These are phyloP conservation scores for Falco novaeseelandiae DNA, from an alignment of 2,797 vertebrate species.

Conservation along the genomic window DNA sequence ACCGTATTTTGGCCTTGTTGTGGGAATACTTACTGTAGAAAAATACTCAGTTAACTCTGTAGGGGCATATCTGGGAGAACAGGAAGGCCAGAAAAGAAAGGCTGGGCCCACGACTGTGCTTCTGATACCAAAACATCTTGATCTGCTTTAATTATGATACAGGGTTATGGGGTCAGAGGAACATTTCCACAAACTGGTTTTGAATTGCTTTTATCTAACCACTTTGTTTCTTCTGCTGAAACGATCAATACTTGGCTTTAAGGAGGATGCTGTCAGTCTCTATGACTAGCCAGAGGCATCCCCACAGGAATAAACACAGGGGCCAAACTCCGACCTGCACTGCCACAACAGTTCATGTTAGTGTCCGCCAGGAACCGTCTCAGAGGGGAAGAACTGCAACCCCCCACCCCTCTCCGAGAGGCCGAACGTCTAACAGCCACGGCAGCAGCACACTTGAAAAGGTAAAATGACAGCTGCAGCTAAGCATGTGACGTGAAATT, in stretches of 20 bases:
- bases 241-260: not conserved
- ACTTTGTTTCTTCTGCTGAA: not conserved
- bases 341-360: not conserved
- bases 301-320: not conserved
- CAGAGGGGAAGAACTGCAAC: not conserved
- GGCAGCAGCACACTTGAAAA: not conserved
- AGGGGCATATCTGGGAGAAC: not conserved
- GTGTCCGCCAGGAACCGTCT: not conserved
- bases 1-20: not conserved
- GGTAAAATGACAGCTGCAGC: not conserved
- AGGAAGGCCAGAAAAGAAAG: not conserved
- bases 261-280: not conserved
- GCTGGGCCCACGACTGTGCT: not conserved
- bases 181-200: not conserved
- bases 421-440: not conserved
- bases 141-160: not conserved
- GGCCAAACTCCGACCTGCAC: not conserved
- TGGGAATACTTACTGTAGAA: conserved; percentile 12
- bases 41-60: not conserved
- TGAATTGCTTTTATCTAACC: not conserved
- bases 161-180: not conserved
- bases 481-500: not conserved
- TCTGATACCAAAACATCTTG: not conserved
- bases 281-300: not conserved
- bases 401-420: not conserved